These are phyloP conservation scores for Clupea harengus DNA, from an alignment of 2,113 vertebrate species.

Conservation along the genomic window DNA sequence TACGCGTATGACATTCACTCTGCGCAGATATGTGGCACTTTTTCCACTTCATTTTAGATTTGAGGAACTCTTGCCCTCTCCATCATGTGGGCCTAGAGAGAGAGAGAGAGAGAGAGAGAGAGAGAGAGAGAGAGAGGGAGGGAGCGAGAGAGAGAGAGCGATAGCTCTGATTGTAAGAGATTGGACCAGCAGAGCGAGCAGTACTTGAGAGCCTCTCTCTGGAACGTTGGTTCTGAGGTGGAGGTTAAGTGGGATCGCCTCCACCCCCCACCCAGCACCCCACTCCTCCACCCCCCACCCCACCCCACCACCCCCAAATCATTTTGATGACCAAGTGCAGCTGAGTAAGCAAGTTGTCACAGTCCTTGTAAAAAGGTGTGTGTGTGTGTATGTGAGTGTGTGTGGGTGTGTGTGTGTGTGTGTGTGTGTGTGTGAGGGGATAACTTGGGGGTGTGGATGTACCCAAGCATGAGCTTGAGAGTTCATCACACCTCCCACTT, in stretches of 20 bases:
- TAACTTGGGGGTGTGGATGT: neutral
- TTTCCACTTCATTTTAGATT: neutral
- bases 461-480: neutral
- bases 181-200: neutral
- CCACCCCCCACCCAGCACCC: neutral
- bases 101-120: neutral
- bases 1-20: neutral
- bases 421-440: neutral
- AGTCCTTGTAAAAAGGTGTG: slow-evolving; percentile 19
- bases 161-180: slow-evolving; percentile 14
- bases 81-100: neutral
- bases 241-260: slow-evolving; percentile 74
- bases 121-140: neutral
- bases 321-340: slow-evolving; percentile 68
- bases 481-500: neutral
- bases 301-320: slow-evolving; percentile 58
- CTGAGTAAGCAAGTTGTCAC: slow-evolving; percentile 72
- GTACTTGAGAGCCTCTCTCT: slow-evolving; percentile 60
- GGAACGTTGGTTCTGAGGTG: slow-evolving; percentile 66
- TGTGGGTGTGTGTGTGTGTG: neutral
- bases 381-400: neutral
- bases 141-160: neutral
- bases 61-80: neutral
- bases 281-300: too few species aligned
- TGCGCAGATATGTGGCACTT: neutral